phyloP scores from a whole-genome alignment of 2,797 vertebrate genomes.

The Malurus leucopterus region DNA sequence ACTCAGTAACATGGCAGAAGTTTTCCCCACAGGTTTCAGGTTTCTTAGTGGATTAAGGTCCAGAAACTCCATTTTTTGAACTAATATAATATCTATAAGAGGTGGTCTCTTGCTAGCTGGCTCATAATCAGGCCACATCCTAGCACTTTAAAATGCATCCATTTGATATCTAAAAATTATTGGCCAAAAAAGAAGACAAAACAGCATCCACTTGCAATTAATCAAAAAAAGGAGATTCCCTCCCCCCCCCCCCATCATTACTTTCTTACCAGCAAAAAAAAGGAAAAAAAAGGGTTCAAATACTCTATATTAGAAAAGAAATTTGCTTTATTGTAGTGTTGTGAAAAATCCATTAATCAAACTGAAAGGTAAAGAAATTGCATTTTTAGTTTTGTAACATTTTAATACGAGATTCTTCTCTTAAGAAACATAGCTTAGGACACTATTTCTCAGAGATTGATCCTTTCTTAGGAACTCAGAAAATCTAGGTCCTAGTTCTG shows the following conservation, averaged over 20 bases:
- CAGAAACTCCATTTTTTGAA: conserved; percentile 44
- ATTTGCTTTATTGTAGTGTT: conserved; percentile 26
- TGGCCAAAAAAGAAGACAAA: background rate
- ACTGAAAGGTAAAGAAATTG: conserved; percentile 65
- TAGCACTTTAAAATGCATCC: background rate
- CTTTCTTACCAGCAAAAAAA: background rate
- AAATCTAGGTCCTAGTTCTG: background rate
- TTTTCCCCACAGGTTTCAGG: conserved; percentile 8
- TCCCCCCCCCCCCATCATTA: background rate
- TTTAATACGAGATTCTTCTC: conserved; percentile 48
- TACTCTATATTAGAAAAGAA: conserved; percentile 7
- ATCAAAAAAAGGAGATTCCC: background rate
- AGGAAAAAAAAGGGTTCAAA: background rate
- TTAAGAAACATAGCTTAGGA: conserved; percentile 46
- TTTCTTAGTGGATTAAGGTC: conserved; percentile 47
- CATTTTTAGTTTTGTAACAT: conserved; percentile 54
- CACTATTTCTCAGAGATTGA: background rate
- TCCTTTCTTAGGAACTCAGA: background rate
- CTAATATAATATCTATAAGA: conserved; percentile 24
- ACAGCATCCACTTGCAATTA: conserved; percentile 16
- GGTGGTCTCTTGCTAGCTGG: conserved; percentile 16
- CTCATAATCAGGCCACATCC: background rate
- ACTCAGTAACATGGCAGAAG: conserved; percentile 20
- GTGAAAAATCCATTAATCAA: conserved; percentile 59
- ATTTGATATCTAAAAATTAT: conserved; percentile 14